Evolutionary conservation across 1,140 invertebrate genomes (phyloP), one percentile per base, ranked within the genome.

Genomic region (Dysdera silvatica): DNA sequence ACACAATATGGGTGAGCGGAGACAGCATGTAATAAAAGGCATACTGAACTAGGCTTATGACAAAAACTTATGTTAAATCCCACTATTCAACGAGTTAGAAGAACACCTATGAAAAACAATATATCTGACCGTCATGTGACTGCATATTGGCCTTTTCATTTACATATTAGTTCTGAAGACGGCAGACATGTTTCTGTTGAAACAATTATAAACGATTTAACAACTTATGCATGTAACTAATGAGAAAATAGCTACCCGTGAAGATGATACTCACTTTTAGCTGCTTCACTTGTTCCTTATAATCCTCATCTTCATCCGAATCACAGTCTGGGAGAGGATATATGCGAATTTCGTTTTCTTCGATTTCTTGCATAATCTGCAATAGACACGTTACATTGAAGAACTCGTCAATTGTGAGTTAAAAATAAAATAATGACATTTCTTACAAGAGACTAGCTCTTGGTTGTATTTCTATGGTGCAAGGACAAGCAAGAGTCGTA

Each of bases 261-360:
- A 28, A 49, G 26, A 66, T 18, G 20, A 26, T 24, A 32, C 32
- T 61, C 35, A 56, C 66, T 33, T 70, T 70, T 20, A 73, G 52
- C 29, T 69, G 68, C 26, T 64, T 59, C 23, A 76, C 71, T 68
- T 74, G 73, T 52, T 74, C 72, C 62, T 76, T 77, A 66, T 74
- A 76, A 37, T 75, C 74, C 45, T 75, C 74, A 62, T 76, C 75
- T 61, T 77, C 75, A 66, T 77, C 76, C 7, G 71, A 69, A 56
- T 77, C 75, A 67, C 75, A 76, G 67, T 77, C 75, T 18, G 83
- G 83, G 65, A 85, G 80, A 57, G 82, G 79, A 71, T 85, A 84
- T 26, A 85, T 80, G 61, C 78, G 78, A 67, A 84, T 85, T 51
- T 80, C 80, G 71, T 84, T 77, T 62, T 80, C 71, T 48, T 71